Percentiles rank a stretch among this genome's conserved stretches.
Conservation (phyloP, 2,113 vertebrate genomes). For the Perognathus longimembris region DNA sequence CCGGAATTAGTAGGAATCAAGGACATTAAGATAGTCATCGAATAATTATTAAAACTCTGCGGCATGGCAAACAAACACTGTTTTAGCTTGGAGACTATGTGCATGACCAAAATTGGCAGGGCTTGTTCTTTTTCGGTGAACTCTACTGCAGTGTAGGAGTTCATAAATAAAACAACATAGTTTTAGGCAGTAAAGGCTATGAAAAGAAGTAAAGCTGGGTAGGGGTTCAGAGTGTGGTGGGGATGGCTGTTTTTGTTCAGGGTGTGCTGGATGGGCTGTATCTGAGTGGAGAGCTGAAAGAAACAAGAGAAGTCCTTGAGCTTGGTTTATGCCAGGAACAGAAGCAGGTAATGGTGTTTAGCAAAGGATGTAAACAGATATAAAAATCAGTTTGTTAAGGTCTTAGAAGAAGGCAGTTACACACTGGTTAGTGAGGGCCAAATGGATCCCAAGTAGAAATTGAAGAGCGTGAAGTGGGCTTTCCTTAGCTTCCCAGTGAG, state of each 20-base stretch:
- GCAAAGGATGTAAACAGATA: not conserved
- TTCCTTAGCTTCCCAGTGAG: not conserved
- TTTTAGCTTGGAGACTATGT: not conserved
- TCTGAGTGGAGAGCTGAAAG: not conserved
- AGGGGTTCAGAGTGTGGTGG: not conserved
- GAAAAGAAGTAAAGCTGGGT: not conserved
- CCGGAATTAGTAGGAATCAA: not conserved
- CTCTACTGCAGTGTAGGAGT: not conserved
- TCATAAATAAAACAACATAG: not conserved
- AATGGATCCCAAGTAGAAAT: not conserved
- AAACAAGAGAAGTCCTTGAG: not conserved
- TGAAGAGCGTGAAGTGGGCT: not conserved
- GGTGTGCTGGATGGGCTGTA: not conserved
- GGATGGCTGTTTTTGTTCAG: not conserved
- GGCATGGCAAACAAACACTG: no score
- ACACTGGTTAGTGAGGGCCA: not conserved
- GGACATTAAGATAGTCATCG: not conserved
- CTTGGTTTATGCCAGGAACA: not conserved
- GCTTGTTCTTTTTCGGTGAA: not conserved
- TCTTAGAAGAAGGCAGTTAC: not conserved
- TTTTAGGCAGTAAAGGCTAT: not conserved
- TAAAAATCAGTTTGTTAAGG: not conserved
- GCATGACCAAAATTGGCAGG: not conserved
- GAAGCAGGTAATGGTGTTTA: not conserved
- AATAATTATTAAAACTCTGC: not conserved